Percentiles rank a stretch among this genome's conserved stretches.
These are phyloP conservation scores for Trematomus loennbergii DNA, from an alignment of 2,113 vertebrate species.

Conservation along the genomic window DNA sequence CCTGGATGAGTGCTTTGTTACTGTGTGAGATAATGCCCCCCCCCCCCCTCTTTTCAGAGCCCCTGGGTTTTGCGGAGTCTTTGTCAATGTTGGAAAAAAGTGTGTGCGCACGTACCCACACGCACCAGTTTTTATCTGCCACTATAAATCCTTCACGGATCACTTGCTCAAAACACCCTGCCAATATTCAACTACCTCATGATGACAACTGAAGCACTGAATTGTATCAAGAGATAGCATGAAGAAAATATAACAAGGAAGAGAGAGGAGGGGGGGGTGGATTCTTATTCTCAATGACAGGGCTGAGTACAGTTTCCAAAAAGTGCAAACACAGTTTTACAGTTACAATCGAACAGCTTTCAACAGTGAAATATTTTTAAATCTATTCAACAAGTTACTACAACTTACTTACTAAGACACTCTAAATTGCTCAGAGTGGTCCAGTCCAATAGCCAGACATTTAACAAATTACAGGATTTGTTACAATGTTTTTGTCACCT, in stretches of 20 bases:
- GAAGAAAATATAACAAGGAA: conserved; percentile 19
- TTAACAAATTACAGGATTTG: background rate
- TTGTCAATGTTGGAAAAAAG: conserved; percentile 49
- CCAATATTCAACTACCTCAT: conserved; percentile 69
- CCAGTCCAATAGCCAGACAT: background rate
- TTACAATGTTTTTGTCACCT: background rate
- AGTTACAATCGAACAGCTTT: background rate
- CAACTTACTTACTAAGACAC: background rate
- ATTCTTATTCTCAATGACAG: background rate
- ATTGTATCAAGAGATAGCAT: conserved; percentile 35
- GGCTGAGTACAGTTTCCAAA: too few relatives aligned
- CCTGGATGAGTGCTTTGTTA: conserved; percentile 28
- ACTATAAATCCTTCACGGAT: conserved; percentile 66
- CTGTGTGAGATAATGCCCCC: conserved; percentile 58
- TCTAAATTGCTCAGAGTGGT: background rate
- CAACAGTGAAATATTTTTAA: background rate
- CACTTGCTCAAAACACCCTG: conserved; percentile 68
- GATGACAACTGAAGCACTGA: conserved; percentile 47
- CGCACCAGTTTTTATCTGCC: conserved; percentile 61
- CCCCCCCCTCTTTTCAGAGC: conserved; percentile 8
- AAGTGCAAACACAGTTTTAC: background rate
- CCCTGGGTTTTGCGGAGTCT: conserved; percentile 50
- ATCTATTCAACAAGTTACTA: background rate
- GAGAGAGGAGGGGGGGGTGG: background rate
- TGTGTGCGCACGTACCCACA: background rate